Percentiles rank a stretch among this genome's conserved stretches.
Evolutionary conservation across 2,113 vertebrate genomes (phyloP).

Genomic region (Rousettus leschenaultii): DNA sequence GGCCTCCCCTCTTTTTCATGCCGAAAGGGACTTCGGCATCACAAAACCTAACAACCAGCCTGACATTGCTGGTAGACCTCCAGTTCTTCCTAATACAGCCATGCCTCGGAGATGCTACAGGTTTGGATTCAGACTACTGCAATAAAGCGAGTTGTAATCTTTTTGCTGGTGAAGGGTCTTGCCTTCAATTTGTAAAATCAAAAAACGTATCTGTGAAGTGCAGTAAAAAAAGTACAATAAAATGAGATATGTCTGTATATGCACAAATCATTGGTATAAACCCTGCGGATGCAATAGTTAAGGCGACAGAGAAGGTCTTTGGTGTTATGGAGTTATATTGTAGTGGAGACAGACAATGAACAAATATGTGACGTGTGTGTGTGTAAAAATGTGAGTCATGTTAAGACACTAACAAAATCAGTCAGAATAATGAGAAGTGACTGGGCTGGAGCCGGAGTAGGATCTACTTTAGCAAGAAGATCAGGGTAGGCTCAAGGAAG

Average conservation of each 20-base stretch:
- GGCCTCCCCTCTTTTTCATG: background rate
- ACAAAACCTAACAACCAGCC: background rate
- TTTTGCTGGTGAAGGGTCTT: background rate
- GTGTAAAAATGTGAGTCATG: background rate
- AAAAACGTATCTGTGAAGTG: background rate
- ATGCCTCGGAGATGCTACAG: background rate
- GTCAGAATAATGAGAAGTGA: background rate
- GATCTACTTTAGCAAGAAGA: background rate
- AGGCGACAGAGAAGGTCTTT: background rate
- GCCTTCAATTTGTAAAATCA: background rate
- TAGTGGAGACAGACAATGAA: background rate
- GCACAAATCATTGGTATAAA: background rate
- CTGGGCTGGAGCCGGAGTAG: no score
- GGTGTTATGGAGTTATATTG: background rate
- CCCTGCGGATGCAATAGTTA: background rate
- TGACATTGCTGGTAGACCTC: background rate
- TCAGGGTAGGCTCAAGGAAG: background rate
- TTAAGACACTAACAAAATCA: background rate
- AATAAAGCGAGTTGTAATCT: background rate
- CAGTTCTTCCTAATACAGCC: background rate
- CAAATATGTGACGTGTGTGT: background rate
- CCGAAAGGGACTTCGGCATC: background rate
- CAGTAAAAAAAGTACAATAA: background rate
- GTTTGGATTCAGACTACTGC: background rate
- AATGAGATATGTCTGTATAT: background rate